Conservation (phyloP, 2,113 vertebrate species). For the Ptilonorhynchus violaceus region DNA sequence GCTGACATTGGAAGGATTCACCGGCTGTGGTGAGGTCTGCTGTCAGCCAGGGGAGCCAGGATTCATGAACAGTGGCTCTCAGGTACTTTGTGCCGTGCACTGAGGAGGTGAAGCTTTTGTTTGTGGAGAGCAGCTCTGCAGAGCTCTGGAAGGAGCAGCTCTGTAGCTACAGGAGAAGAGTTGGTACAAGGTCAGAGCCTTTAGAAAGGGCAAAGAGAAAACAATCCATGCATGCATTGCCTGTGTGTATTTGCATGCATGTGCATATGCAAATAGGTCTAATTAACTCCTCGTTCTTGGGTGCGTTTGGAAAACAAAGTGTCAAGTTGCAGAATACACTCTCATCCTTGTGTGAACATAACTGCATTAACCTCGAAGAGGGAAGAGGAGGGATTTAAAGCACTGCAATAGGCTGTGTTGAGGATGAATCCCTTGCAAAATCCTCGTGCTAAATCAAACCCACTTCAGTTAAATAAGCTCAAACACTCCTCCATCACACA, state of each 20-base stretch:
- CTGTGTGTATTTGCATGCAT: background rate
- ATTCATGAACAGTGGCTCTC: background rate
- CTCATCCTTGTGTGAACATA: background rate
- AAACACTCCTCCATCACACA: background rate
- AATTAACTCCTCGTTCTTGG: background rate
- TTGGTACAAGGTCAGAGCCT: constrained; percentile 32
- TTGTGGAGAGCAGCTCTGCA: background rate
- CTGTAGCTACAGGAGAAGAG: background rate
- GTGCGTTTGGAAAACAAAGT: background rate
- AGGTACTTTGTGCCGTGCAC: background rate
- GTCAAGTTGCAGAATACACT: background rate
- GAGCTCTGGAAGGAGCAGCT: constrained; percentile 1
- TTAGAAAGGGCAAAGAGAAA: background rate
- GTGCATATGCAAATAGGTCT: background rate
- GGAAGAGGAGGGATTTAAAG: background rate
- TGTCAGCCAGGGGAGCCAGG: background rate
- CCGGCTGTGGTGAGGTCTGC: background rate
- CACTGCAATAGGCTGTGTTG: background rate
- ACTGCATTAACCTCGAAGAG: background rate
- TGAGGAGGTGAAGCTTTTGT: background rate
- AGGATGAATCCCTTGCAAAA: background rate
- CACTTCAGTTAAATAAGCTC: background rate
- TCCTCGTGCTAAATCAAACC: background rate
- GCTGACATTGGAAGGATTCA: background rate
- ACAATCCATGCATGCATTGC: background rate